Base-by-base conservation (phyloP, 2,113 vertebrate genomes). In the Conger conger region DNA sequence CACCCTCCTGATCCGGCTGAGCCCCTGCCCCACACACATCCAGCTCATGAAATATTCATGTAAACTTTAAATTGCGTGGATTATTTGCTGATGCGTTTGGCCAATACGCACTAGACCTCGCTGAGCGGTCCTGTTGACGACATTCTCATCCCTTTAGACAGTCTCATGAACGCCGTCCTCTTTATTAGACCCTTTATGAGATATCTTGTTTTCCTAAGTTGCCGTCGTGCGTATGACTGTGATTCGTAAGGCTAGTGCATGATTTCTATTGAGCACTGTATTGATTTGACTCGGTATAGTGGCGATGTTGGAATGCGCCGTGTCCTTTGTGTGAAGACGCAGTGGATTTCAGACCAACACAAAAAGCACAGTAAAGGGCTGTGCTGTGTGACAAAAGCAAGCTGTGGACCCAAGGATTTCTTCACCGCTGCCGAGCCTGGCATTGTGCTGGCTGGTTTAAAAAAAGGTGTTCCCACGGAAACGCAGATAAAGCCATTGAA, bases 381-480 rank as follows among this genome's bases (percentile, higher is more conserved):
- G 38, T 79, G 82, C 36, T 54, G 35, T 40, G 53, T 60, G 37
- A 53, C 60, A 40, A 50, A 84, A 63, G 33, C 17, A 76, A 73
- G 18, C 33, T 57, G 68, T 27, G n/a, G 63, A 85, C 15, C 85
- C 85, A 77, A 90, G 83, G 88, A 86, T 50, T 37, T 85, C 0
- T 0, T 3, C 8, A 76, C 57, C 33, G 54, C 6, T 23, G 54
- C 53, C 68, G 76, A 79, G 38, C 16, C 18, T 50, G 27, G 78
- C 37, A 78, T 87, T 88, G 85, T 88, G 45, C 30, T 4, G 36
- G 53, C 15, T 82, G 54, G 57, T 45, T 63, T 36, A 42, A 79
- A 54, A 82, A 63, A 82, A 82, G 83, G 77, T 2, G 38, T 90
- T 89, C 36, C 85, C 82, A 87, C 13, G 45, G 84, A 87, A 87